Percentiles rank a stretch among this genome's conserved stretches.
Conservation (phyloP, 2,888 invertebrate species). For the Pammene aurita region DNA sequence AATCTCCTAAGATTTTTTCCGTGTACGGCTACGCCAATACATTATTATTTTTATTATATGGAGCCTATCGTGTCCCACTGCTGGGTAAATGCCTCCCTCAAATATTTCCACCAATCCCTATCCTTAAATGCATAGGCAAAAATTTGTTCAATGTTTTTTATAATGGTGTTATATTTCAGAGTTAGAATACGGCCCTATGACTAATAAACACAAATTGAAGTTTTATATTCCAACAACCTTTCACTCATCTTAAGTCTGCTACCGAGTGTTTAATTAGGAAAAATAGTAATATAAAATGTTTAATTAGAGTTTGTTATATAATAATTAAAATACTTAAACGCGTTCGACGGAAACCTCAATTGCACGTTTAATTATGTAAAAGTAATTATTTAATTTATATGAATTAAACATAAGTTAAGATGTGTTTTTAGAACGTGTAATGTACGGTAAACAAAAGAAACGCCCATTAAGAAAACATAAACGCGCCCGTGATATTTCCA, state of each 20-base stretch:
- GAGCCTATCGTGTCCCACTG: too few relatives aligned
- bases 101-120: too few relatives aligned
- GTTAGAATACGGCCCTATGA: too few relatives aligned
- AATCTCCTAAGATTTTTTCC: too few relatives aligned
- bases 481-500: too few relatives aligned
- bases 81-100: too few relatives aligned
- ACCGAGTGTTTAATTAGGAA: background rate
- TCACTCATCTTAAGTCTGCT: background rate
- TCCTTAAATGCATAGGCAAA: too few relatives aligned
- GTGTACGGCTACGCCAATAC: too few relatives aligned
- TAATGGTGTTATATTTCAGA: too few relatives aligned
- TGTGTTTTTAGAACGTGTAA: background rate
- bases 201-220: too few relatives aligned
- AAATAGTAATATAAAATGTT: background rate
- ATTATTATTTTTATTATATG: too few relatives aligned
- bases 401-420: constrained; percentile 1
- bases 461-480: background rate
- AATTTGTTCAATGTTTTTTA: too few relatives aligned
- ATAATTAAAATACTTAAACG: constrained; percentile 1
- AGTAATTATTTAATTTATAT: background rate
- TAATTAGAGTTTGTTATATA: constrained; percentile 3
- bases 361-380: constrained; percentile 12
- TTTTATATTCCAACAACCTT: background rate
- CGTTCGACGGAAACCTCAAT: constrained; percentile 4
- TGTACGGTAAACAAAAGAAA: constrained; percentile 2